Evolutionary conservation across 2,888 invertebrate species (phyloP).

Genomic region (Oxystoma pomonae): DNA sequence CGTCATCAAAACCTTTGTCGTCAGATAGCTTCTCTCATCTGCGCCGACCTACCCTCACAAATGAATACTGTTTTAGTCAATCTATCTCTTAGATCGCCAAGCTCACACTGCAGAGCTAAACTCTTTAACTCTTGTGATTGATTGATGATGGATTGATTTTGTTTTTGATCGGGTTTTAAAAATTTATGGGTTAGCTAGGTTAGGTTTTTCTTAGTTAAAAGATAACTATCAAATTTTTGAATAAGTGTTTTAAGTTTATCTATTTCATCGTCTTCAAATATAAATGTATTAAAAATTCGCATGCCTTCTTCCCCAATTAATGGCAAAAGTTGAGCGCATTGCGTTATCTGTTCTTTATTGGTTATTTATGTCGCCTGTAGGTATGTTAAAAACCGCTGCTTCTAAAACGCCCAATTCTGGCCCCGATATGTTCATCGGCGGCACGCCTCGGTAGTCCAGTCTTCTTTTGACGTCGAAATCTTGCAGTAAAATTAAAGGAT

Average conservation of each 20-base stretch:
- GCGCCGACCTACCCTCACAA: not conserved
- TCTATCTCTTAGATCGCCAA: too few species aligned
- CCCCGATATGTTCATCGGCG: not conserved
- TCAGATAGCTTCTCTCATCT: not conserved
- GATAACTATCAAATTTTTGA: not conserved
- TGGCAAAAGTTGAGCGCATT: not conserved
- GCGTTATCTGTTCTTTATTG: not conserved
- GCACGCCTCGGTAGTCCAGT: not conserved
- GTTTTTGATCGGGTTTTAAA: not conserved
- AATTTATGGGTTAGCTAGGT: not conserved
- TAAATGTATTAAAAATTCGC: not conserved
- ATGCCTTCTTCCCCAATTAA: not conserved
- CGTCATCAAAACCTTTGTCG: not conserved
- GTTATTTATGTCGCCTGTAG: not conserved
- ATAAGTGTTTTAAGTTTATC: too few species aligned
- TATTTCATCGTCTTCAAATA: not conserved
- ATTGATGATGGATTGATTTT: not conserved
- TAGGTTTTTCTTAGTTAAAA: not conserved
- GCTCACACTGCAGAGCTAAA: too few species aligned
- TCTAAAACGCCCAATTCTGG: not conserved
- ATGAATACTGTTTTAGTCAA: not conserved
- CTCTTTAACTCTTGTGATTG: too few species aligned
- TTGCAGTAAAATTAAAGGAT: too few species aligned
- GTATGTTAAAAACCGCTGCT: not conserved
- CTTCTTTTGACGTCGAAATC: too few species aligned